A percentile compares a stretch with the other conserved stretches of the same genome.
These are phyloP conservation scores for Lithobius niger DNA, from an alignment of 1,140 invertebrate genomes.

Conservation along the genomic window DNA sequence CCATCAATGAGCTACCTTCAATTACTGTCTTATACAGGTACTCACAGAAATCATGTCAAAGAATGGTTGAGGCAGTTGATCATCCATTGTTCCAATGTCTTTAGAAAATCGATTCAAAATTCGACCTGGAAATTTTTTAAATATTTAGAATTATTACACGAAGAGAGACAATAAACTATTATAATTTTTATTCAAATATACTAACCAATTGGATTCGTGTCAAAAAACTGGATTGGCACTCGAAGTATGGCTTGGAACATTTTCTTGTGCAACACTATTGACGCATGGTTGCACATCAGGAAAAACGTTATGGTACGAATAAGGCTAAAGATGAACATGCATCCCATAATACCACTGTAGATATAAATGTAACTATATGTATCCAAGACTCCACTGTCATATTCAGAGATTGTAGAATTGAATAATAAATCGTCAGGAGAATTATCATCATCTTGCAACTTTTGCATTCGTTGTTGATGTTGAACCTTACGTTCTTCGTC, in stretches of 20 bases:
- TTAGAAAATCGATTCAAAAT: slow-evolving; percentile 63
- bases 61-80: slow-evolving; percentile 1
- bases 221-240: slow-evolving; percentile 2
- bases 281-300: not conserved
- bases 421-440: too few relatives aligned
- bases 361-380: slow-evolving; percentile 34
- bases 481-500: slow-evolving; percentile 2
- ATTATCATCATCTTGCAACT: not conserved
- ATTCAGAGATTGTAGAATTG: not conserved
- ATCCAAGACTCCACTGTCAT: not conserved
- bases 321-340: slow-evolving; percentile 26
- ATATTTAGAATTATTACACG: not conserved
- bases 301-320: slow-evolving; percentile 5
- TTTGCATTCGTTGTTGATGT: not conserved
- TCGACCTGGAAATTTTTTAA: slow-evolving; percentile 28
- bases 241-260: slow-evolving; percentile 3
- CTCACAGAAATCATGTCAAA: slow-evolving; percentile 10
- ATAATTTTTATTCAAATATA: not conserved
- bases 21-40: too few relatives aligned
- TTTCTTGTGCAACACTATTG: not conserved
- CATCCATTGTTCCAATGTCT: slow-evolving; percentile 37
- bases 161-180: not conserved
- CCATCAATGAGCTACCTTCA: too few relatives aligned
- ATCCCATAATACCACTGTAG: slow-evolving; percentile 36
- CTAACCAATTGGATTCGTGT: slow-evolving; percentile 7